phyloP scores from a whole-genome alignment of 64 coral and sea anemone species.

The Dendronephthya gigantea region DNA sequence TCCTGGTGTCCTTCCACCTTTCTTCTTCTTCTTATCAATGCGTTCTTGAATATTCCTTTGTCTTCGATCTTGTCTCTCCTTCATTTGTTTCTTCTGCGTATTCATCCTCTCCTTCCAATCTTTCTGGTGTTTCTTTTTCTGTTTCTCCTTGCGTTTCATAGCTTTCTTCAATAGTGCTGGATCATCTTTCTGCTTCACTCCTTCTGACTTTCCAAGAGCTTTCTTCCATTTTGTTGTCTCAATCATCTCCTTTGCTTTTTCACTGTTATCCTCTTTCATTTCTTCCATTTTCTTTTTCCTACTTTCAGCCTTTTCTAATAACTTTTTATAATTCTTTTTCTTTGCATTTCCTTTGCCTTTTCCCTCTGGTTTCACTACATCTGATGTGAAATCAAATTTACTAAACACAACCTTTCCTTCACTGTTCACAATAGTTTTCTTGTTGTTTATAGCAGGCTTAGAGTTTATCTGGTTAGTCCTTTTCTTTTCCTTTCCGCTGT shows the following conservation, averaged over 20 bases:
- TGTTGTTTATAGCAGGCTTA: neutral
- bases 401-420: slow-evolving; percentile 95
- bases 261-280: slow-evolving; percentile 31
- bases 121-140: slow-evolving; percentile 60
- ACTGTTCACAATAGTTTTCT: slow-evolving; percentile 57
- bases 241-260: slow-evolving; percentile 65
- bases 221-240: slow-evolving; percentile 55
- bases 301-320: slow-evolving; percentile 79
- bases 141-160: slow-evolving; percentile 66
- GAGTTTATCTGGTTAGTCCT: slow-evolving; percentile 30
- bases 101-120: slow-evolving; percentile 78
- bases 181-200: slow-evolving; percentile 75
- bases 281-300: slow-evolving; percentile 81
- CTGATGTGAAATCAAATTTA: slow-evolving; percentile 90
- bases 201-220: slow-evolving; percentile 83
- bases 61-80: slow-evolving; percentile 68
- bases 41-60: slow-evolving; percentile 80
- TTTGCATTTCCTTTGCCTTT: slow-evolving; percentile 34
- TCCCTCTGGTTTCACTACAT: slow-evolving; percentile 19
- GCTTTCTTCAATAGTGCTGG: slow-evolving; percentile 72
- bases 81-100: slow-evolving; percentile 63
- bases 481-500: slow-evolving; percentile 50
- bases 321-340: slow-evolving; percentile 60
- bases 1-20: slow-evolving; percentile 62
- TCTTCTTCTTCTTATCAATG: slow-evolving; percentile 62